Conservation (phyloP, 2,797 vertebrate species). For the Acanthis flammea region DNA sequence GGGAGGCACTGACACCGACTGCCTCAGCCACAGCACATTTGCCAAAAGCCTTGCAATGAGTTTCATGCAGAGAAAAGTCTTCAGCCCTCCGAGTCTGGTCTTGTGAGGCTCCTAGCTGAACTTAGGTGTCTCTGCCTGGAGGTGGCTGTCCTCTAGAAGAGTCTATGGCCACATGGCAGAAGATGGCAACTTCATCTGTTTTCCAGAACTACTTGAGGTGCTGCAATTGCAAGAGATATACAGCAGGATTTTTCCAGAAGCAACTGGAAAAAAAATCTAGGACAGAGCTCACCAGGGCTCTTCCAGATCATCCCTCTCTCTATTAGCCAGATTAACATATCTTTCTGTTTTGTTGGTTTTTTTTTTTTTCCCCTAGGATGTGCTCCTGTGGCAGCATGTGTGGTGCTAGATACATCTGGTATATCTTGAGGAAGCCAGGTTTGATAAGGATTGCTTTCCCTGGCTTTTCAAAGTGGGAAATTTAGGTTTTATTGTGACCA, state of each 20-base stretch:
- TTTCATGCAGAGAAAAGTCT: background rate
- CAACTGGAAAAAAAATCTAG: background rate
- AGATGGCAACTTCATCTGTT: background rate
- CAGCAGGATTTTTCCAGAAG: background rate
- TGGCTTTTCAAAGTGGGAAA: background rate
- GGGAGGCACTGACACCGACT: background rate
- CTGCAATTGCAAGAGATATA: background rate
- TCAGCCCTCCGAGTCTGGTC: background rate
- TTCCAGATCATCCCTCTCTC: background rate
- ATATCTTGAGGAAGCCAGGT: background rate
- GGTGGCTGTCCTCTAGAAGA: background rate
- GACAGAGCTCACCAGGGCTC: background rate
- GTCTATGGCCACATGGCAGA: rapidly evolving
- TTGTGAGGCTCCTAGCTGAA: background rate
- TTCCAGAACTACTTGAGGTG: background rate
- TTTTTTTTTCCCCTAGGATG: too few species aligned
- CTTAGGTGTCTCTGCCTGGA: background rate
- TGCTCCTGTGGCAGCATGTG: background rate
- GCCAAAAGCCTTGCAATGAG: background rate
- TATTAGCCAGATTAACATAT: background rate
- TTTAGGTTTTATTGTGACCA: background rate
- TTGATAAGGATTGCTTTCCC: background rate
- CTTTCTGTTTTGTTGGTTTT: rapidly evolving
- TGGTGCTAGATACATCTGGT: background rate
- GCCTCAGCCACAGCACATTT: background rate